These are phyloP conservation scores for Corythornis vintsioides DNA, from an alignment of 2,113 vertebrate species.

Conservation along the genomic window DNA sequence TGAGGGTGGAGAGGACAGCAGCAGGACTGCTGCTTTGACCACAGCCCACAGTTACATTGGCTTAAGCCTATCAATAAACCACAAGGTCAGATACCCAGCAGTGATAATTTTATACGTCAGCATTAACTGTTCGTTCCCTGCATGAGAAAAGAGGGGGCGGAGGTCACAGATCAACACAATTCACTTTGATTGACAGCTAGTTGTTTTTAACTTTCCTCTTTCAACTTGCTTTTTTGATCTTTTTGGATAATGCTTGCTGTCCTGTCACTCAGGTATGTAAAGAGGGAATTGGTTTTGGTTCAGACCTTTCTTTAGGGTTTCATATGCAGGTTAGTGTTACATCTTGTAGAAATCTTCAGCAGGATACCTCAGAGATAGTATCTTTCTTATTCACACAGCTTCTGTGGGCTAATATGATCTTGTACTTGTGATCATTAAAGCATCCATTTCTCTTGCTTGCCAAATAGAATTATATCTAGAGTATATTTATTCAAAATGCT, in stretches of 20 bases:
- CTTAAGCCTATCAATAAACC: constrained; percentile 58
- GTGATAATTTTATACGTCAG: constrained; percentile 49
- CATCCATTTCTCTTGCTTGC: not conserved
- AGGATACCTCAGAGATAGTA: not conserved
- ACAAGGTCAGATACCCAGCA: constrained; percentile 42
- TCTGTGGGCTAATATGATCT: not conserved
- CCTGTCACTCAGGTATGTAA: constrained; percentile 51
- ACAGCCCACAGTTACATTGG: constrained; percentile 32
- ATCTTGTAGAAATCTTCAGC: constrained; percentile 13
- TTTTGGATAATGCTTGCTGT: not conserved
- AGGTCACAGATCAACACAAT: constrained; percentile 60
- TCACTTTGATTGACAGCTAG: constrained; percentile 45
- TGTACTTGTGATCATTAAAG: not conserved
- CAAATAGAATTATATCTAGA: not conserved
- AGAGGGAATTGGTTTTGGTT: constrained; percentile 18
- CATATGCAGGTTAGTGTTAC: not conserved
- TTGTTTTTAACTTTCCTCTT: constrained; percentile 28
- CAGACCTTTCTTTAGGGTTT: constrained; percentile 3
- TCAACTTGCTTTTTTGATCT: constrained; percentile 30
- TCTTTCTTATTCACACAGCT: not conserved
- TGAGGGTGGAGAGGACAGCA: constrained; percentile 48
- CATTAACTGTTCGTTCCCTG: constrained; percentile 48
- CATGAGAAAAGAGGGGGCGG: constrained; percentile 67
- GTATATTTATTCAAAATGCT: not conserved
- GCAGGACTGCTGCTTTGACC: constrained; percentile 41